A percentile compares a stretch with the other conserved stretches of the same genome.
These are phyloP conservation scores for Mormyrops attenuatus DNA, from an alignment of 2,797 vertebrate genomes.

Conservation along the genomic window DNA sequence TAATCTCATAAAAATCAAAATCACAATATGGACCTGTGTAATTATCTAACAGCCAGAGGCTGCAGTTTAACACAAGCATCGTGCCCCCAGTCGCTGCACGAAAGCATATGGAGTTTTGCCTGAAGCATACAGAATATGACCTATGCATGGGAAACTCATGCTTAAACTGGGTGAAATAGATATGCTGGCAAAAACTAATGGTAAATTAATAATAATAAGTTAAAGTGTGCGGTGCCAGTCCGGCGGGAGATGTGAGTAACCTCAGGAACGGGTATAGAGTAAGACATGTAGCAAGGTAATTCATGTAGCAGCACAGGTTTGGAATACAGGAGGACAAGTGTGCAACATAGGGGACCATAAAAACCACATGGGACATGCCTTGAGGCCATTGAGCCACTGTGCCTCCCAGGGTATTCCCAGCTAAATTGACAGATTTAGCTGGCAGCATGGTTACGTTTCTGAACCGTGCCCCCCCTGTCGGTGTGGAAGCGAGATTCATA, in stretches of 20 bases:
- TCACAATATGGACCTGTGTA: not conserved
- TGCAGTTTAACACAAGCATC: not conserved
- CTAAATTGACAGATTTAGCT: too few relatives aligned
- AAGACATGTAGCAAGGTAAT: not conserved
- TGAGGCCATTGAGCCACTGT: not conserved
- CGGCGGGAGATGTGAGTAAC: not conserved
- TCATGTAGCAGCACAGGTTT: not conserved
- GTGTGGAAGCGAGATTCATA: conserved; percentile 35
- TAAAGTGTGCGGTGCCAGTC: not conserved
- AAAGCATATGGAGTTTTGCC: not conserved
- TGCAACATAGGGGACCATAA: not conserved
- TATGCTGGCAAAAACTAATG: not conserved
- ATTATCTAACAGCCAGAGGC: not conserved
- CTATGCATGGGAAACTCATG: not conserved
- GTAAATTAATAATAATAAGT: not conserved
- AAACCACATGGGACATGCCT: not conserved
- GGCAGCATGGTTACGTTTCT: too few relatives aligned
- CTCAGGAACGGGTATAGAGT: not conserved
- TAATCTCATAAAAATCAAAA: not conserved
- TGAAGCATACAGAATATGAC: not conserved
- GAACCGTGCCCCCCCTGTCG: not conserved
- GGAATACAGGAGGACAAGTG: not conserved
- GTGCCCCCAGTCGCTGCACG: not conserved
- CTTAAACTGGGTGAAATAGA: not conserved
- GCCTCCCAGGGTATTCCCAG: not conserved